Evolutionary conservation across 37 sponge, comb jelly and placozoan genomes (phyloP).

Genomic region (Spongilla lacustris): DNA sequence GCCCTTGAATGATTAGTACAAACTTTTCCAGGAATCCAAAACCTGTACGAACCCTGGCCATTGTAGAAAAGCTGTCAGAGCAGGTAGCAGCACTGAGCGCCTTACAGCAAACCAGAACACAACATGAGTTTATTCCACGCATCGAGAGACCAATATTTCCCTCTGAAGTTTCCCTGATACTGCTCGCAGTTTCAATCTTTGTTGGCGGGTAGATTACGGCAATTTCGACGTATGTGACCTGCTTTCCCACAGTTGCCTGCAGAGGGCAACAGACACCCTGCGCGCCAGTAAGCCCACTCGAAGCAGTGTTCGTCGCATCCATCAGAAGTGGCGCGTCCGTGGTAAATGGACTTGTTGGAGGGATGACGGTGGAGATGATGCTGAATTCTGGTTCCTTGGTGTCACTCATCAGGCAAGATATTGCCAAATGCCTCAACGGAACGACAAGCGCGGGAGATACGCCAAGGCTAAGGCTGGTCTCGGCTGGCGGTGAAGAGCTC

Average conservation of each 20-base stretch:
- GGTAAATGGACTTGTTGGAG: slow-evolving; percentile 12
- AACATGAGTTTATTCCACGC: too few relatives aligned
- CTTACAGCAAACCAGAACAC: too few relatives aligned
- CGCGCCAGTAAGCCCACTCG: slow-evolving; percentile 17
- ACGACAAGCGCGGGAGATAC: too few relatives aligned
- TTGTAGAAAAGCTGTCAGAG: too few relatives aligned
- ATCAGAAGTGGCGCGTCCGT: background rate
- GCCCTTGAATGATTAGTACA: too few relatives aligned
- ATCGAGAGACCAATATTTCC: too few relatives aligned
- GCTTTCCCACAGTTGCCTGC: slow-evolving; percentile 25
- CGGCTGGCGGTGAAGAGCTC: background rate
- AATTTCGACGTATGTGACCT: slow-evolving; percentile 38
- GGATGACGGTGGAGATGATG: slow-evolving; percentile 32
- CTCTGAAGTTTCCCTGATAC: too few relatives aligned
- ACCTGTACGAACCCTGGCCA: too few relatives aligned
- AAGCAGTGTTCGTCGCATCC: slow-evolving; percentile 3
- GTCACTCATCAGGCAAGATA: slow-evolving; percentile 26
- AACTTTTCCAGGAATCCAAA: too few relatives aligned
- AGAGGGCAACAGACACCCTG: slow-evolving; percentile 31
- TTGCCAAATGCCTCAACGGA: background rate
- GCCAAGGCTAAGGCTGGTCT: background rate
- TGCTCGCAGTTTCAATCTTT: too few relatives aligned
- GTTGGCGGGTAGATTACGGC: background rate
- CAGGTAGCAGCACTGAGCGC: too few relatives aligned
- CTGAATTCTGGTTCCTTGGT: slow-evolving; percentile 50